These are phyloP conservation scores for Drosophila aldrichi DNA, from an alignment of 2,888 invertebrate genomes.

Conservation along the genomic window DNA sequence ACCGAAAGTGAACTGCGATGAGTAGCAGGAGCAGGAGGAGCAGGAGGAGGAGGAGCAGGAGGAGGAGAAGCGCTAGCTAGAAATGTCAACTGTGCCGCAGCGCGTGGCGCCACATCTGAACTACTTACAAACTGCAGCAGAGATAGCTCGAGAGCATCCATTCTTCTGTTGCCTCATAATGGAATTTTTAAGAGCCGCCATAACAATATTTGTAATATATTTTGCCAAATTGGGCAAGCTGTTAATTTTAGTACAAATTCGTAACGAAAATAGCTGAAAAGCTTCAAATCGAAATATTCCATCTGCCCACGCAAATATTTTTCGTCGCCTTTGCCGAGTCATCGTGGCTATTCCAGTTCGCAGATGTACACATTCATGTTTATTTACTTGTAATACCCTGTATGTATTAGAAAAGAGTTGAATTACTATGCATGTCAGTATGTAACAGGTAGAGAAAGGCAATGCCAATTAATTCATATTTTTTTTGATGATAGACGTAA, in stretches of 20 bases:
- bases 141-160: slow-evolving; percentile 18
- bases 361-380: slow-evolving; percentile 31
- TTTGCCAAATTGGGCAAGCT: slow-evolving; percentile 53
- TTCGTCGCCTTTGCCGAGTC: slow-evolving; percentile 38
- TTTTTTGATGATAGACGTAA: neutral
- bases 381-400: slow-evolving; percentile 5
- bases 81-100: slow-evolving; percentile 46
- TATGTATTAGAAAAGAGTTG: neutral
- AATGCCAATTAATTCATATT: neutral
- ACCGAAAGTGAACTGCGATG: slow-evolving; percentile 39
- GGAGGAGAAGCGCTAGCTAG: slow-evolving; percentile 11
- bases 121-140: neutral
- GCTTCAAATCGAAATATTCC: slow-evolving; percentile 63
- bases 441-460: neutral
- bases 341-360: slow-evolving; percentile 64
- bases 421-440: neutral
- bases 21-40: neutral
- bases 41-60: neutral
- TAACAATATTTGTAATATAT: slow-evolving; percentile 44
- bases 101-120: slow-evolving; percentile 47
- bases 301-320: slow-evolving; percentile 54
- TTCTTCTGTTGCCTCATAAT: slow-evolving; percentile 33
- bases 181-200: slow-evolving; percentile 38
- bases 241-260: slow-evolving; percentile 66
- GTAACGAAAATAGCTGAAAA: slow-evolving; percentile 51